Evolutionary conservation across 2,113 vertebrate species (phyloP).

Genomic region (Lycaon pictus): DNA sequence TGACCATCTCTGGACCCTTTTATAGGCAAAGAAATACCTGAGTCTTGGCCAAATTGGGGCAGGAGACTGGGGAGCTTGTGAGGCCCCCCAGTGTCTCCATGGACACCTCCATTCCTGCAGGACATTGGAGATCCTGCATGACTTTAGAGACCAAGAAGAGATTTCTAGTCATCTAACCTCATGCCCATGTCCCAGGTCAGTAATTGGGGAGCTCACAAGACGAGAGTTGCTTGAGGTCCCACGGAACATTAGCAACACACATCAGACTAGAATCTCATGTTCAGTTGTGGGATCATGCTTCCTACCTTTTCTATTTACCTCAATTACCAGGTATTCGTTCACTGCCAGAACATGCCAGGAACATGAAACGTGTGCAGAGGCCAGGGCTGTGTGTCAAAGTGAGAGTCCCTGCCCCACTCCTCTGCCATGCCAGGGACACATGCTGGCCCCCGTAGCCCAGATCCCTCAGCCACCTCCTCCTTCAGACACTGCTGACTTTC

Average conservation of each 20-base stretch:
- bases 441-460: background rate
- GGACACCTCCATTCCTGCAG: background rate
- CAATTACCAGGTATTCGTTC: background rate
- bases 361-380: background rate
- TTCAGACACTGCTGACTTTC: background rate
- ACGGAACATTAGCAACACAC: background rate
- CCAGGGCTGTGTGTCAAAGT: background rate
- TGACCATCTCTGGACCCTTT: background rate
- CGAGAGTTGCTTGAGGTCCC: background rate
- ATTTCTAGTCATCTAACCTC: background rate
- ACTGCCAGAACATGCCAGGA: background rate
- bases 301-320: background rate
- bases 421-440: background rate
- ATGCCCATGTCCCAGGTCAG: background rate
- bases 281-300: background rate
- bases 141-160: background rate
- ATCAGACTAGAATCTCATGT: background rate
- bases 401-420: background rate
- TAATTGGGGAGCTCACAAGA: background rate
- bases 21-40: background rate
- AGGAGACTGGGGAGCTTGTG: background rate
- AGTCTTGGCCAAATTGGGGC: background rate
- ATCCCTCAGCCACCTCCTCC: background rate
- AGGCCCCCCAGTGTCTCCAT: background rate
- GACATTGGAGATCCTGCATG: background rate